phyloP scores from a whole-genome alignment of 2,113 vertebrate genomes.

The Marmota flaviventris region DNA sequence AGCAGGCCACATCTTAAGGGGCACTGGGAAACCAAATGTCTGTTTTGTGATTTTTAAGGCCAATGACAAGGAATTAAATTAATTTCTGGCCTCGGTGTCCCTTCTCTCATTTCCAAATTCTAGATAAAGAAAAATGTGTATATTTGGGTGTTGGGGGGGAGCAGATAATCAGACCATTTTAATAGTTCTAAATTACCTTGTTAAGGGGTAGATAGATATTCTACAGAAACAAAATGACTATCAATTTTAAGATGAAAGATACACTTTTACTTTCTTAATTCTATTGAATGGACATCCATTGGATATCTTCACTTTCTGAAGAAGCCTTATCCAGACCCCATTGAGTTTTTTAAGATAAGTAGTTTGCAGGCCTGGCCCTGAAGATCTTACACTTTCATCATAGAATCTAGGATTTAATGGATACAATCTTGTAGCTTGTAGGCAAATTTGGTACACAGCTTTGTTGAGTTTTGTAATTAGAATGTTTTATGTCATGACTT shows the following conservation, averaged over 20 bases:
- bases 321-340: neutral
- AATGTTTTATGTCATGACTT: neutral
- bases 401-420: neutral
- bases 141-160: too few species aligned
- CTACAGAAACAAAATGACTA: neutral
- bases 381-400: neutral
- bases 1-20: neutral
- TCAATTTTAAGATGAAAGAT: neutral
- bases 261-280: neutral
- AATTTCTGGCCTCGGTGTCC: neutral
- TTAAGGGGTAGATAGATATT: neutral
- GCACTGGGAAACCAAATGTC: neutral
- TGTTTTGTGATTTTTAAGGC: neutral
- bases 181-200: neutral
- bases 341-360: neutral
- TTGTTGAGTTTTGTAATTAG: neutral
- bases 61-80: neutral
- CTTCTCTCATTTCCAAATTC: slow-evolving; percentile 29
- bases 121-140: neutral
- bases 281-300: neutral
- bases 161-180: neutral
- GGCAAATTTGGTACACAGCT: neutral
- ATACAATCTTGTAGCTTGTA: neutral
- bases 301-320: neutral
- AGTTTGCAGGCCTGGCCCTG: neutral